Conservation (phyloP, 2,888 invertebrate genomes). For the Piscicola geometra region DNA sequence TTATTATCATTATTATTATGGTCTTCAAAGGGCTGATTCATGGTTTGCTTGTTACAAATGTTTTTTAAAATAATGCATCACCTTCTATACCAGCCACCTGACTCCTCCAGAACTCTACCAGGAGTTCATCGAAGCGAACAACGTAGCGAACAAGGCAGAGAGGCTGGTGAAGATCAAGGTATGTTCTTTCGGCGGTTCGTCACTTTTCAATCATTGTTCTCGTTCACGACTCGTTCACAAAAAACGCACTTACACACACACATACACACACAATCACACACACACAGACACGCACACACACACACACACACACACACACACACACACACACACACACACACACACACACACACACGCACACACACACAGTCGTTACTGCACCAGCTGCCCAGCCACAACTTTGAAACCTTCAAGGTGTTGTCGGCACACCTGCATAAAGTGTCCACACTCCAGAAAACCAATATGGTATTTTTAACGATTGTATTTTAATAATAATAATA, state of each 20-base stretch:
- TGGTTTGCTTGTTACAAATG: too few species aligned
- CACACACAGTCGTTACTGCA: slow-evolving; percentile 61
- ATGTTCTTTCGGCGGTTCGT: neutral
- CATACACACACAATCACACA: neutral
- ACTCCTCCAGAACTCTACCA: slow-evolving; percentile 70
- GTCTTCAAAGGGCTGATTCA: too few species aligned
- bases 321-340: neutral
- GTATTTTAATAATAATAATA: too few species aligned
- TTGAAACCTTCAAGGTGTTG: slow-evolving; percentile 84
- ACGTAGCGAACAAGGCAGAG: slow-evolving; percentile 69
- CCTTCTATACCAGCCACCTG: neutral
- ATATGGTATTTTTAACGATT: too few species aligned
- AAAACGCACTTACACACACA: neutral
- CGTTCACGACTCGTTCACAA: neutral
- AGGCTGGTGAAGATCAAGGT: slow-evolving; percentile 75
- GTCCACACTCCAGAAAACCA: slow-evolving; percentile 68
- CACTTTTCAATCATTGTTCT: neutral
- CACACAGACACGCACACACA: neutral
- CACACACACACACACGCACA: too few species aligned
- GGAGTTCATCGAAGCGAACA: slow-evolving; percentile 85
- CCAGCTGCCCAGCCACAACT: slow-evolving; percentile 81
- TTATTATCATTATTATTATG: too few species aligned
- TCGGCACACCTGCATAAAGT: slow-evolving; percentile 81
- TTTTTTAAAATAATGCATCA: too few species aligned
- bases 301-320: neutral